Evolutionary conservation across 2,797 vertebrate species (phyloP), one percentile per base, ranked within the genome.

Genomic region (Lacerta bilineata): DNA sequence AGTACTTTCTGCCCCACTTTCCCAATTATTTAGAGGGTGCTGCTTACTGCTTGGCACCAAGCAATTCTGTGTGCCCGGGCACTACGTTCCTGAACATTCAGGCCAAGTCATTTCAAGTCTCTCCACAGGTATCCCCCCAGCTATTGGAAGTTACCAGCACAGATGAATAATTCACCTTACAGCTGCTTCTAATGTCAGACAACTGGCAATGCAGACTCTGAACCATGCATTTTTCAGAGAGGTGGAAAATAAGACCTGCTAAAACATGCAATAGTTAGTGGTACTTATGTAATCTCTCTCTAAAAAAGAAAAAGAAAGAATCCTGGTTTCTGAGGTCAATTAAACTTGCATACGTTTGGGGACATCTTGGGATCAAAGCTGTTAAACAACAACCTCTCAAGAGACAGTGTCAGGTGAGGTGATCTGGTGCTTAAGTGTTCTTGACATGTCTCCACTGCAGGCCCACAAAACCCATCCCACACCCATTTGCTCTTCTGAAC

Each of bases 11-110:
- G 15, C 25, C 13, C 8, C 2, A 46, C 27, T 69, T 69, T 91
- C 87, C 79, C 88, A 75, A 80, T 71, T 88, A 27, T 88, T 90
- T 87, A 79, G 55, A 78, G 76, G 79, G 29, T 88, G 46, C 39
- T 8, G 74, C 13, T 55, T 15, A 87, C 50, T 25, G 39, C 4
- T 72, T 86, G 50, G 11, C 80, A 59, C 84, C 86, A 79, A 86
- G 55, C 80, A 77, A 17, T 11, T 77, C 69, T 90, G 86, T 17
- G 9, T 2, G 81, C 84, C 83, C 41, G 64, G 85, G 0, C 23
- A 89, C 69, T 66, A 36, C 75, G 68, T 5, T 74, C 85, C 72
- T 77, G 33, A n/a, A 72, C 84, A 89, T 80, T 87, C 81, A 86
- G 71, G 69, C 29, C 80, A 69, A 91, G 55, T 87, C 77, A 55